A percentile compares a stretch with the other conserved stretches of the same genome.
Conservation (phyloP, 2,113 vertebrate species). For the Grus americana region DNA sequence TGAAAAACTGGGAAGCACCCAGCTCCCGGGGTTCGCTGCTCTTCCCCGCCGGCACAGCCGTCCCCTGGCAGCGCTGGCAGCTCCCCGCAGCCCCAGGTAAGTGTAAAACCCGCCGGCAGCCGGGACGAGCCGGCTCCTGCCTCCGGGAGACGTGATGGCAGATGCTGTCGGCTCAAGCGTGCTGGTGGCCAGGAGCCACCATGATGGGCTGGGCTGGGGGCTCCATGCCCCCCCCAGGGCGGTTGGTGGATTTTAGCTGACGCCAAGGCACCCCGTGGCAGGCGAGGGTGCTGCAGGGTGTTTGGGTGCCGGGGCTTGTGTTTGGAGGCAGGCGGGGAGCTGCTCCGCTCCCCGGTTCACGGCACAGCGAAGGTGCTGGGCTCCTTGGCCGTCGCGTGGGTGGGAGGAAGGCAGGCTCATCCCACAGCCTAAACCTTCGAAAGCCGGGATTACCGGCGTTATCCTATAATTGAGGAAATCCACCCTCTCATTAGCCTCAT, state of each 20-base stretch:
- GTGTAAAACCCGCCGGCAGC: neutral
- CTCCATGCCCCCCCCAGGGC: neutral
- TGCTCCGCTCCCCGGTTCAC: accelerated
- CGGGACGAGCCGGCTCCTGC: neutral
- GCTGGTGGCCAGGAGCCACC: neutral
- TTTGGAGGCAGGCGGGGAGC: neutral
- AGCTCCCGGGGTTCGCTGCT: neutral
- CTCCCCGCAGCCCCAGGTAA: neutral
- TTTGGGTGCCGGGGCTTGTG: neutral
- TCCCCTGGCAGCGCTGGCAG: neutral
- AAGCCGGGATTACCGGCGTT: neutral
- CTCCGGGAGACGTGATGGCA: accelerated
- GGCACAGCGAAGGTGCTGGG: accelerated
- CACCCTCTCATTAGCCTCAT: neutral
- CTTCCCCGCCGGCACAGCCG: accelerated
- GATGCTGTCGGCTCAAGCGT: accelerated
- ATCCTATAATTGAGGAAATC: neutral
- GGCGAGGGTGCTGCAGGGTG: neutral
- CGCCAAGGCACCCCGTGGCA: neutral
- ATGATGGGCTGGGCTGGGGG: neutral
- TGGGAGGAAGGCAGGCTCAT: neutral
- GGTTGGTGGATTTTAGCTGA: accelerated
- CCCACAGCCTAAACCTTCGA: neutral
- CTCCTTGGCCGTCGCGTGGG: neutral
- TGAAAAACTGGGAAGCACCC: neutral